Conservation (phyloP, 2,797 vertebrate genomes). For the Salarias fasciatus region DNA sequence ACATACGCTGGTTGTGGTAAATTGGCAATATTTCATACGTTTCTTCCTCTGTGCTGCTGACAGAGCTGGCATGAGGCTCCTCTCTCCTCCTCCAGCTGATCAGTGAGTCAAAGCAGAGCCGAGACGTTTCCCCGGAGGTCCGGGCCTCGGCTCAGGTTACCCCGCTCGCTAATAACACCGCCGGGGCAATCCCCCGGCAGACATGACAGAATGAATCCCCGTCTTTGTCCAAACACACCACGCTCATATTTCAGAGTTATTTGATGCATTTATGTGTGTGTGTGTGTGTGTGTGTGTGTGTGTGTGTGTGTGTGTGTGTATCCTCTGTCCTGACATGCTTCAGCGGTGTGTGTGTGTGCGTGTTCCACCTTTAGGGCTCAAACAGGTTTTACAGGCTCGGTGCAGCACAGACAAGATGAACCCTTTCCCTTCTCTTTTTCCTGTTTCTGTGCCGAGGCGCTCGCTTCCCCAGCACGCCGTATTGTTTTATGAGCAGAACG, state of each 20-base stretch:
- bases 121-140: constrained; percentile 28
- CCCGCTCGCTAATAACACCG: constrained; percentile 17
- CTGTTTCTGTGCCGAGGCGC: background rate
- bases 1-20: too few relatives aligned
- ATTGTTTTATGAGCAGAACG: constrained; percentile 2
- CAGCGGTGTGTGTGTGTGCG: background rate
- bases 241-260: constrained; percentile 25
- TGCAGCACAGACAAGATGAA: constrained; percentile 2
- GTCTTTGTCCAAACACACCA: constrained; percentile 22
- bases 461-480: background rate
- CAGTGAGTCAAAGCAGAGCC: constrained; percentile 12
- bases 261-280: constrained; percentile 16
- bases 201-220: constrained; percentile 13
- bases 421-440: constrained; percentile 1
- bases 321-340: constrained; percentile 67
- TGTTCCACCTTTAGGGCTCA: constrained; percentile 40
- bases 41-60: too few relatives aligned
- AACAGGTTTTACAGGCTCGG: constrained; percentile 75
- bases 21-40: too few relatives aligned
- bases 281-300: background rate
- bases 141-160: constrained; percentile 24
- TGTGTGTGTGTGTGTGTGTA: constrained; percentile 8
- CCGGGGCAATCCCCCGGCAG: constrained; percentile 1
- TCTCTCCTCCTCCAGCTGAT: background rate
- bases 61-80: background rate